phyloP scores from a whole-genome alignment of 1,140 invertebrate species.

The Macrotrachela quadricornifera region DNA sequence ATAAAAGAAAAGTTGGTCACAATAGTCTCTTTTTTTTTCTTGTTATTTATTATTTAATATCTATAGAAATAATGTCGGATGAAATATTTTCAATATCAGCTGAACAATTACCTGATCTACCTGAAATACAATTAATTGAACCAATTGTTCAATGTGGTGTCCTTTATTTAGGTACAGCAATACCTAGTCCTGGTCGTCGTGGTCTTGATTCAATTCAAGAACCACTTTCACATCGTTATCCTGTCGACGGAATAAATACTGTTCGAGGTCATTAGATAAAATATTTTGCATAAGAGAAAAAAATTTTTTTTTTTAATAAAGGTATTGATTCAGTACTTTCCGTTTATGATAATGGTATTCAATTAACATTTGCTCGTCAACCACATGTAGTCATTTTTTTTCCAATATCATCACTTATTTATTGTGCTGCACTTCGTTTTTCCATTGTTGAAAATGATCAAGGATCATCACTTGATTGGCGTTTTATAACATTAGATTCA shows the following conservation, averaged over 20 bases:
- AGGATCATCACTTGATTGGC: conserved; percentile 17
- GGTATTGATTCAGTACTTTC: not conserved
- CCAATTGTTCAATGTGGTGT: conserved; percentile 48
- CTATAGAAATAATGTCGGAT: too few species aligned
- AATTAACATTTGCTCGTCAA: not conserved
- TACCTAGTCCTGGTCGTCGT: conserved; percentile 89
- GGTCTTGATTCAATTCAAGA: conserved; percentile 84
- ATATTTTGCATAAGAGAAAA: not conserved
- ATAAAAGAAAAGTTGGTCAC: too few species aligned
- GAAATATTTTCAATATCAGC: too few species aligned
- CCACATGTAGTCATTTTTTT: conserved; percentile 46
- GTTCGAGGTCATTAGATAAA: not conserved
- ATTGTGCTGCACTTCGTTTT: conserved; percentile 46
- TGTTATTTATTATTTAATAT: too few species aligned
- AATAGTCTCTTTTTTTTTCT: too few species aligned
- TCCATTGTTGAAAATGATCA: not conserved
- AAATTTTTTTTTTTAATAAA: not conserved
- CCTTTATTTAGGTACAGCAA: conserved; percentile 81
- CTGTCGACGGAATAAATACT: conserved; percentile 29
- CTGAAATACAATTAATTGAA: not conserved
- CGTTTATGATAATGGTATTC: not conserved
- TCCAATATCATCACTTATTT: conserved; percentile 80
- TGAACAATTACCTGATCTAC: too few species aligned
- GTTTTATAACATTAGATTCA: conserved; percentile 83
- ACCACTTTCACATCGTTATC: conserved; percentile 77